Evolutionary conservation across 1,140 invertebrate genomes (phyloP), one percentile per base, ranked within the genome.

Genomic region (silkworm (Bombyx mori)): DNA sequence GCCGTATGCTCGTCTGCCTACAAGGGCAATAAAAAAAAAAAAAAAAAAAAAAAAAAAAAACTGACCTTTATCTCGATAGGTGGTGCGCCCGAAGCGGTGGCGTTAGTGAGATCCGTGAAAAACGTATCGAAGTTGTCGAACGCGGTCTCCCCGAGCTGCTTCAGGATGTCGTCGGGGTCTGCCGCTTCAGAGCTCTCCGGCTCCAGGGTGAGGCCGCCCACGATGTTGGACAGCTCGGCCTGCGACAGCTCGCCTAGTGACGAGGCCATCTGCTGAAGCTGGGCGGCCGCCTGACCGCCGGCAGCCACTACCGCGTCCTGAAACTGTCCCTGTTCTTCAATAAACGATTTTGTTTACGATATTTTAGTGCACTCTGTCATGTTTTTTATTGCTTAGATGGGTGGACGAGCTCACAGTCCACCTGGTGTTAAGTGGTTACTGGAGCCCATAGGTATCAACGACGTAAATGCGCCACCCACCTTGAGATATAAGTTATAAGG

Each of bases 161-260:
- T 92, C 56, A 94, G 90, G 54, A 94, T 91, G 65, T 93, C 92
- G 57, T 93, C 92, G 10, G 92, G 90, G 64, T 92, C 91, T 10
- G 89, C 88, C 7, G 90, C 90, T 12, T 86, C 81, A 10, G 86
- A 77, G 48, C 75, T 72, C 43, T 88, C 88, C 3, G 79, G 71
- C 26, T 79, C 79, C 45, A 79, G 68, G 35, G 81, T 79, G 42
- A 91, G 80, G 5, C 90, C 88, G 3, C 90, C 88, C 35, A 91
- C 90, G 60, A 92, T 89, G 63, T 90, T 92, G 55, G 90, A 90
- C 50, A 93, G 86, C 81, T 93, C 92, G 10, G 92, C 91, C 71
- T 93, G 91, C 44, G 91, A 91, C 52, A 93, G 76, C 71, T 93
- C 92, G 5, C 91, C 90, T 46, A 91, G 73, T 59, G 82, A 82